Evolutionary conservation across 2,888 invertebrate species (phyloP).

Genomic region (Drosophila lacicola): DNA sequence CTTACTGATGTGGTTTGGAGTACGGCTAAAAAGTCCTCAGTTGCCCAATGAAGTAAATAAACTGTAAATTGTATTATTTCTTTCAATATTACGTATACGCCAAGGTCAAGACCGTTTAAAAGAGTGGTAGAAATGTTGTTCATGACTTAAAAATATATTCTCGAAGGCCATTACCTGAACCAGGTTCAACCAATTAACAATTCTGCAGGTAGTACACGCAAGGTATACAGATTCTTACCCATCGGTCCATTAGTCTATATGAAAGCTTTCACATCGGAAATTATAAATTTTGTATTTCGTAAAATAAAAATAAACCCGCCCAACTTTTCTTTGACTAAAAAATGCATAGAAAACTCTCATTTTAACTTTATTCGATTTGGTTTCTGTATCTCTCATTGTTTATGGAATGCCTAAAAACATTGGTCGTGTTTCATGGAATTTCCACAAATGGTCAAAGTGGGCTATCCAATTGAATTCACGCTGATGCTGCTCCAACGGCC

Average conservation of each 20-base stretch:
- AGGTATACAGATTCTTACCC: too few species aligned
- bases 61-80: background rate
- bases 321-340: too few species aligned
- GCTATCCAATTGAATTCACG: constrained; percentile 51
- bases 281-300: too few species aligned
- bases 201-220: too few species aligned
- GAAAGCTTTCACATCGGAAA: too few species aligned
- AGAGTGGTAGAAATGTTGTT: background rate
- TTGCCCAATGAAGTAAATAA: background rate
- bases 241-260: too few species aligned
- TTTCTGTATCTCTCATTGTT: background rate
- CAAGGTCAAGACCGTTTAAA: background rate
- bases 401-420: constrained; percentile 5
- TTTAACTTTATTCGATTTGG: too few species aligned
- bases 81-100: background rate
- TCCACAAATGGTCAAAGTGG: constrained; percentile 24
- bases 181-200: too few species aligned
- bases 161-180: too few species aligned
- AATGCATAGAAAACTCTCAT: too few species aligned
- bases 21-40: too few species aligned
- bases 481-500: constrained; percentile 26
- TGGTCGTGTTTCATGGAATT: constrained; percentile 10
- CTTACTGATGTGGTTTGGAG: background rate
- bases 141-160: background rate
- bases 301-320: too few species aligned